Percentiles rank a stretch among this genome's conserved stretches.
These are phyloP conservation scores for Pangasius macronema DNA, from an alignment of 2,797 vertebrate genomes.

Conservation along the genomic window DNA sequence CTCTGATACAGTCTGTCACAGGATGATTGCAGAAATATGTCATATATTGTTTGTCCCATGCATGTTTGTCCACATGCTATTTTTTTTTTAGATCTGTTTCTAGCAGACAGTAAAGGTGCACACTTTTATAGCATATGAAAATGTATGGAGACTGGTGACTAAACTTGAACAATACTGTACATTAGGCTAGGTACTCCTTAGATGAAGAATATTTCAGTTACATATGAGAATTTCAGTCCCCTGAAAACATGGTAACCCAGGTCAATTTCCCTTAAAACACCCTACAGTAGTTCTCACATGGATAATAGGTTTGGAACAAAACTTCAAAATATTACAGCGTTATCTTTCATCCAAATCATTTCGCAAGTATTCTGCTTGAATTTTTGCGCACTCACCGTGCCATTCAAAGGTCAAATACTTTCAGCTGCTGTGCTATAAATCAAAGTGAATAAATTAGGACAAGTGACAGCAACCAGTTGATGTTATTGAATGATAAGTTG, in stretches of 20 bases:
- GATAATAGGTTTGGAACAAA: no score
- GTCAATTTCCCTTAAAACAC: no score
- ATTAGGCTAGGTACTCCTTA: background rate
- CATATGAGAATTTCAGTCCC: background rate
- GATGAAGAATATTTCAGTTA: background rate
- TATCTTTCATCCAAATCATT: background rate
- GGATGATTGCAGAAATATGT: background rate
- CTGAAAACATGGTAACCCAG: background rate
- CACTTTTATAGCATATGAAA: background rate
- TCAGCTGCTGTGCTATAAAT: background rate
- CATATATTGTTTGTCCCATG: background rate
- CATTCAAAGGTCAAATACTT: background rate
- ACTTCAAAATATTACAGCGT: background rate
- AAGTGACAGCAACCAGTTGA: background rate
- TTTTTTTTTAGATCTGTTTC: background rate
- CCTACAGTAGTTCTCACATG: no score
- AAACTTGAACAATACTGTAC: background rate
- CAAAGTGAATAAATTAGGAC: background rate
- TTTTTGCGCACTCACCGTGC: background rate
- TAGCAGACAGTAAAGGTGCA: background rate
- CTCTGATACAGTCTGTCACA: background rate
- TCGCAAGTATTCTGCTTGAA: background rate
- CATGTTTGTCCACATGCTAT: background rate
- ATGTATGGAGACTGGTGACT: background rate
- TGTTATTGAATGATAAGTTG: background rate